Evolutionary conservation across 2,888 invertebrate genomes (phyloP).

Genomic region (Entomobrya multifasciata): DNA sequence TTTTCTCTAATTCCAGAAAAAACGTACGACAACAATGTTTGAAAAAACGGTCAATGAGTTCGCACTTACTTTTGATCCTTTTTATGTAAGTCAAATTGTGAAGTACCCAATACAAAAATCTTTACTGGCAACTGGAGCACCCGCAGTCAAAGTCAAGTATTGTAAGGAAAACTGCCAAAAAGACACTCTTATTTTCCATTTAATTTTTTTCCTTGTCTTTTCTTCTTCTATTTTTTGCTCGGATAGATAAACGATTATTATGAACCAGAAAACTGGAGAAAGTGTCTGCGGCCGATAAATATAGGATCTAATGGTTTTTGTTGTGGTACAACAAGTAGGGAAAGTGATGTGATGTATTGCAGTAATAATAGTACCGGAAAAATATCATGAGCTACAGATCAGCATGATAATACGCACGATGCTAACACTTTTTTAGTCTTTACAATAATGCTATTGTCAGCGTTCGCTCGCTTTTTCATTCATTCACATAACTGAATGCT

Average conservation of each 20-base stretch:
- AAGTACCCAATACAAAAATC: constrained; percentile 1
- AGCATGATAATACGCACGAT: background rate
- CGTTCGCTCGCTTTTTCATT: too few species aligned
- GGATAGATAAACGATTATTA: constrained; percentile 29
- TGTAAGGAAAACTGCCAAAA: constrained; percentile 24
- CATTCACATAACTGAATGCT: constrained; percentile 23
- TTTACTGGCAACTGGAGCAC: too few species aligned
- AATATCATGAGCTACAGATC: too few species aligned
- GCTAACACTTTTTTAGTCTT: background rate
- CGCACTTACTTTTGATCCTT: background rate
- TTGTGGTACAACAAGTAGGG: constrained; percentile 32
- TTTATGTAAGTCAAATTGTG: too few species aligned
- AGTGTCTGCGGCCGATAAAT: background rate
- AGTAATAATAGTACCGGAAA: too few species aligned
- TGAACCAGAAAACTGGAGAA: constrained; percentile 5
- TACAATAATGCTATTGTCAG: background rate
- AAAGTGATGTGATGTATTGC: too few species aligned
- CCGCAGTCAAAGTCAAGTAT: constrained; percentile 22
- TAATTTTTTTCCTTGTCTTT: background rate
- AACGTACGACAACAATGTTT: background rate
- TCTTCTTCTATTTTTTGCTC: background rate
- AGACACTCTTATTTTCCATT: constrained; percentile 28
- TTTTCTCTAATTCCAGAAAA: background rate
- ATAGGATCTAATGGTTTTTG: constrained; percentile 11
- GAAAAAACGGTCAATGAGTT: background rate